phyloP scores from a whole-genome alignment of 1,140 invertebrate genomes.

The Himalopsyche phryganea region DNA sequence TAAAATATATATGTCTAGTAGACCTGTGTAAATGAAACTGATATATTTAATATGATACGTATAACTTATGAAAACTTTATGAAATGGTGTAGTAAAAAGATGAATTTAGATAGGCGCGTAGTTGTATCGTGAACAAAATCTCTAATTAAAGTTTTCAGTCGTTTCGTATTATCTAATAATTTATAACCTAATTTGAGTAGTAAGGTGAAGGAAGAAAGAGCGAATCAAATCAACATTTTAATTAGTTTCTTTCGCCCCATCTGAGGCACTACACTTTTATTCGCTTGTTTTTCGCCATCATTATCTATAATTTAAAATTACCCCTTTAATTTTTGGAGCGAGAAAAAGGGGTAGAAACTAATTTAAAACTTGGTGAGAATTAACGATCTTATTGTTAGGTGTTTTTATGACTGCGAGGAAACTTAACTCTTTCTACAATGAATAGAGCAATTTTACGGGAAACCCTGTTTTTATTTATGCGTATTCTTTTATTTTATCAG shows the following conservation, averaged over 20 bases:
- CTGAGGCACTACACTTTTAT: constrained; percentile 15
- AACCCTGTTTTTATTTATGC: no score
- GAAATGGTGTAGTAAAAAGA: neutral
- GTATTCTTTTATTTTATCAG: no score
- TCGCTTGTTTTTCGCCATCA: constrained; percentile 31
- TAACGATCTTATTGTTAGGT: constrained; percentile 36
- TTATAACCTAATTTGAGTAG: neutral
- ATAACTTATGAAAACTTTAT: no score
- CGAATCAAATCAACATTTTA: constrained; percentile 11
- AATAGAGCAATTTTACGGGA: constrained; percentile 1
- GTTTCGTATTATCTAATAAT: neutral
- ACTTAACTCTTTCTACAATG: constrained; percentile 21
- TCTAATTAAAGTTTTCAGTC: constrained; percentile 1
- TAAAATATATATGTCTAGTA: no score
- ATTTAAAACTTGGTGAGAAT: constrained; percentile 36
- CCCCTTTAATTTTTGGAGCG: constrained; percentile 34
- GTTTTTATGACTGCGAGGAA: constrained; percentile 34
- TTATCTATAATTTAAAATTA: constrained; percentile 36
- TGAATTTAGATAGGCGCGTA: neutral
- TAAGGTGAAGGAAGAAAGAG: neutral
- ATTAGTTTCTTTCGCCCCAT: constrained; percentile 14
- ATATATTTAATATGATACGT: no score
- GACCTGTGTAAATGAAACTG: no score
- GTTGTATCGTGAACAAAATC: neutral
- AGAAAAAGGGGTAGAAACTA: constrained; percentile 36